A percentile compares a stretch with the other conserved stretches of the same genome.
These are phyloP conservation scores for Polyploca ridens DNA, from an alignment of 2,888 invertebrate species.

Conservation along the genomic window DNA sequence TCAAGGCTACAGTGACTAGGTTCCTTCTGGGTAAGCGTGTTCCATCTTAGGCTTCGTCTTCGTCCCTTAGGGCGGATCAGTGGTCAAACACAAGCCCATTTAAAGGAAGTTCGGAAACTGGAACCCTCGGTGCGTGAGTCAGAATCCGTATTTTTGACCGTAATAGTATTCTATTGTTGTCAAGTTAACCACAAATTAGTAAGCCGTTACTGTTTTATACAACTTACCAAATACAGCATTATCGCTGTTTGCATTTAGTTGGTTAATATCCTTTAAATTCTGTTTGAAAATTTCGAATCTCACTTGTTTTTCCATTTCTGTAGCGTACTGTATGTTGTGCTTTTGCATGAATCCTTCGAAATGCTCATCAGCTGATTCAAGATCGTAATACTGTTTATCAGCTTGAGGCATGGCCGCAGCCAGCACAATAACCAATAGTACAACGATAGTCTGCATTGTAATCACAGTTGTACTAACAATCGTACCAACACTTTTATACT, in stretches of 20 bases:
- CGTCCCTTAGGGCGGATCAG: no score
- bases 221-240: constrained; percentile 14
- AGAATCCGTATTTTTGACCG: no score
- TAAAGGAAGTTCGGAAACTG: no score
- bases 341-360: constrained; percentile 9
- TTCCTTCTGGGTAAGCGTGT: no score
- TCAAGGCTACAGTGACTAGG: no score
- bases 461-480: neutral
- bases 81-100: no score
- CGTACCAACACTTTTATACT: neutral
- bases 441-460: neutral
- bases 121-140: no score
- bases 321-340: constrained; percentile 6
- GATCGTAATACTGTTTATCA: constrained; percentile 2
- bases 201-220: no score
- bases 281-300: constrained; percentile 14
- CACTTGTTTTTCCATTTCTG: constrained; percentile 6
- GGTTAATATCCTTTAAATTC: constrained; percentile 11
- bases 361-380: neutral
- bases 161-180: no score
- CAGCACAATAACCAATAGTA: neutral
- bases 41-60: no score
- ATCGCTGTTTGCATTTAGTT: neutral
- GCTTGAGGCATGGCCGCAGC: neutral
- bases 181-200: neutral